These are phyloP conservation scores for Apotomis turbidana DNA, from an alignment of 2,888 invertebrate genomes.

Conservation along the genomic window DNA sequence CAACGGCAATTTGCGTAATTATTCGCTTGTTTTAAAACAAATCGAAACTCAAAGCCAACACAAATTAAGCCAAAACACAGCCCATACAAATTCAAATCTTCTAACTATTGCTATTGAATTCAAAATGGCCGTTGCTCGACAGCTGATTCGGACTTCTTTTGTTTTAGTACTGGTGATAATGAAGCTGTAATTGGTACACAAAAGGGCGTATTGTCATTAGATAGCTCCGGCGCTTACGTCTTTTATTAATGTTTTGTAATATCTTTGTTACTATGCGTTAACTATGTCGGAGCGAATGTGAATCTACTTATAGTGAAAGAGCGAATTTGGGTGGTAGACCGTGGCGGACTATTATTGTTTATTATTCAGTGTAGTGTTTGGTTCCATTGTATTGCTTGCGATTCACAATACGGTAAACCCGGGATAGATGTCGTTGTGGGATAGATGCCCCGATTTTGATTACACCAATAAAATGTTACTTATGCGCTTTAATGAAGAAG, in stretches of 20 bases:
- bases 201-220: background rate
- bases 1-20: slow-evolving; percentile 25
- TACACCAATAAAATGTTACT: too few species aligned
- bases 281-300: too few species aligned
- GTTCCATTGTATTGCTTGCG: too few species aligned
- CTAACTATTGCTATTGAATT: background rate
- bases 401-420: too few species aligned
- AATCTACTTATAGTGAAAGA: background rate
- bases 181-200: background rate
- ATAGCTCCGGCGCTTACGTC: too few species aligned
- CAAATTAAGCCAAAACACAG: background rate
- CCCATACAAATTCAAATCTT: slow-evolving; percentile 5
- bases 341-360: background rate
- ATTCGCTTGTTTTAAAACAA: slow-evolving; percentile 25
- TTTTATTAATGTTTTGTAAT: too few species aligned
- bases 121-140: background rate
- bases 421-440: too few species aligned
- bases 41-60: background rate
- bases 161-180: slow-evolving; percentile 3
- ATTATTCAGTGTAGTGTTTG: too few species aligned
- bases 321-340: background rate
- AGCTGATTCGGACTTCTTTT: background rate
- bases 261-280: too few species aligned
- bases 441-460: too few species aligned
- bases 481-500: too few species aligned